A percentile compares a stretch with the other conserved stretches of the same genome.
Evolutionary conservation across 2,797 vertebrate species (phyloP).

Genomic region (Ambastaia sidthimunki): DNA sequence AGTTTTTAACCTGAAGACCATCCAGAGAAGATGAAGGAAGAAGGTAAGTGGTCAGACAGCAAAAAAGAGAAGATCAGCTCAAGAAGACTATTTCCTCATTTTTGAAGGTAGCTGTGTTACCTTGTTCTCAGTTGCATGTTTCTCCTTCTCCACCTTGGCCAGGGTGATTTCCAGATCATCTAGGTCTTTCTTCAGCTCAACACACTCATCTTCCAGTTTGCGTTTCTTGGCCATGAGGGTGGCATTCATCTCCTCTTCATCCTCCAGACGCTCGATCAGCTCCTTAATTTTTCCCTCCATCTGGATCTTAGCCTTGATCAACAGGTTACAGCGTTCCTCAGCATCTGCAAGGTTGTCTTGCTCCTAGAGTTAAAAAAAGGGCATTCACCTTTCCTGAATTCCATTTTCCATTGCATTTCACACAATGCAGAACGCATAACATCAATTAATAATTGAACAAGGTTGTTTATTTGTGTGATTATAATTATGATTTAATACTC

Average conservation of each 20-base stretch:
- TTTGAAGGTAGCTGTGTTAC: neutral
- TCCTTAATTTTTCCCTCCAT: constrained; percentile 88
- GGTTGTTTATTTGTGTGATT: neutral
- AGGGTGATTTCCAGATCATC: constrained; percentile 88
- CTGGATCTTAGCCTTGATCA: constrained; percentile 87
- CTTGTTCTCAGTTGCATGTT: constrained; percentile 69
- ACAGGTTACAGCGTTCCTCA: constrained; percentile 87
- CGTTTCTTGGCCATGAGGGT: constrained; percentile 82
- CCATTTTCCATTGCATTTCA: neutral
- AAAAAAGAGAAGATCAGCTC: neutral
- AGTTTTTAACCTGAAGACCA: constrained; percentile 82
- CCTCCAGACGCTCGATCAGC: constrained; percentile 82
- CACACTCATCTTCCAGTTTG: constrained; percentile 86
- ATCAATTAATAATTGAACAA: too few relatives aligned
- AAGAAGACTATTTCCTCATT: neutral
- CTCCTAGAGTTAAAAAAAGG: constrained; percentile 73
- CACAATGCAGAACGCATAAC: neutral
- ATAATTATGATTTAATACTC: constrained; percentile 59
- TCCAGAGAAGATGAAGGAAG: neutral
- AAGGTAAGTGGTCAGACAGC: neutral
- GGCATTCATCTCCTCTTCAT: constrained; percentile 60
- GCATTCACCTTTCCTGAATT: neutral
- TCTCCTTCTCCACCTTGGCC: constrained; percentile 89
- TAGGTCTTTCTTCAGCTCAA: constrained; percentile 86
- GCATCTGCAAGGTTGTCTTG: constrained; percentile 87